Conservation (phyloP, 2,797 vertebrate genomes). For the Helicolenus hilgendorfi region DNA sequence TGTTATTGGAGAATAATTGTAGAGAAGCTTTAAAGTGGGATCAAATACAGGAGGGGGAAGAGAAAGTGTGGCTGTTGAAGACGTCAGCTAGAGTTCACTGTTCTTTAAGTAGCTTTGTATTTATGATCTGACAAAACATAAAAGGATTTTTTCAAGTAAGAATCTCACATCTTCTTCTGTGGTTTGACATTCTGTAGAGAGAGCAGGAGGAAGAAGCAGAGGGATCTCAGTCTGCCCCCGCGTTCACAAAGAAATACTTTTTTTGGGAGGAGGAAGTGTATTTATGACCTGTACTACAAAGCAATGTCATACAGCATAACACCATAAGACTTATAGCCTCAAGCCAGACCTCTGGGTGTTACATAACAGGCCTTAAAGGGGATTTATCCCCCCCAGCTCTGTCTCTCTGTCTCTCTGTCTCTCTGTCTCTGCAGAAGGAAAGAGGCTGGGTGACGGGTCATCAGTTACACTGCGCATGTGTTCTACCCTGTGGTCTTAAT, state of each 20-base stretch:
- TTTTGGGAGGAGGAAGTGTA: not conserved
- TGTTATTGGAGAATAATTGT: not conserved
- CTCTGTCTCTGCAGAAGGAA: too few relatives aligned
- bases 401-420: too few relatives aligned
- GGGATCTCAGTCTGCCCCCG: not conserved
- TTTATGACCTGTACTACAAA: not conserved
- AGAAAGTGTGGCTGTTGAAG: not conserved
- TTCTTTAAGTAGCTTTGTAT: not conserved
- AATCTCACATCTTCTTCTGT: not conserved
- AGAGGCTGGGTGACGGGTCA: too few relatives aligned
- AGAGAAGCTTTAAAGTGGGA: not conserved
- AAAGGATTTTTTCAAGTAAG: not conserved
- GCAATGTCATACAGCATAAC: not conserved
- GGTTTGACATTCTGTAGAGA: not conserved
- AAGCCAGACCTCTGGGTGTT: not conserved
- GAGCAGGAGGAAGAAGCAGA: not conserved
- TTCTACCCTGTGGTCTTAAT: too few relatives aligned
- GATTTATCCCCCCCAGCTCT: not conserved
- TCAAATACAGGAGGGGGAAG: not conserved
- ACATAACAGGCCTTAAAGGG: not conserved
- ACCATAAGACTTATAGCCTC: not conserved
- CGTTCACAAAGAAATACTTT: not conserved
- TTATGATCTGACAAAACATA: not conserved
- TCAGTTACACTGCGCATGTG: too few relatives aligned
- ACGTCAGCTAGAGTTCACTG: slow-evolving; percentile 1